Conservation (phyloP, 2,888 invertebrate genomes). For the Camponotus fellah region DNA sequence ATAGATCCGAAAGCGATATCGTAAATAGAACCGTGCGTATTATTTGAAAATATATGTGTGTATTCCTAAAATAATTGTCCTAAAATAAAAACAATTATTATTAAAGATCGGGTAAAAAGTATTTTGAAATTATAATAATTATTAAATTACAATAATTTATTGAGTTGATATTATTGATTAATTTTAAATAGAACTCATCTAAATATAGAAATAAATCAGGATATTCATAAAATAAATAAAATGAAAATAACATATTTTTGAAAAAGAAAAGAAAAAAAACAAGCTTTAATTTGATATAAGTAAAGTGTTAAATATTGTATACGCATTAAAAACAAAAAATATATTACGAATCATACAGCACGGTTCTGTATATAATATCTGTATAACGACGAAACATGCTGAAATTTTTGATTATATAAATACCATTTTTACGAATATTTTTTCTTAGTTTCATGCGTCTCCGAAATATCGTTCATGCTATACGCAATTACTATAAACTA, state of each 20-base stretch:
- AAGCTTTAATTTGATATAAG: not conserved
- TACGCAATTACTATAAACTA: conserved; percentile 28
- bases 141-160: not conserved
- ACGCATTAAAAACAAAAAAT: not conserved
- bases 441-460: conserved; percentile 29
- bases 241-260: not conserved
- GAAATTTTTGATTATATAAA: not conserved
- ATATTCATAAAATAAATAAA: not conserved
- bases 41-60: not conserved
- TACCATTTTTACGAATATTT: not conserved
- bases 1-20: not conserved
- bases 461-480: conserved; percentile 29
- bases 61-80: not conserved
- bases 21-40: not conserved
- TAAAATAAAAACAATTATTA: conserved; percentile 8
- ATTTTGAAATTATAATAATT: not conserved
- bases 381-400: conserved; percentile 15
- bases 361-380: not conserved
- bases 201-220: not conserved
- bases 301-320: not conserved
- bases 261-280: not conserved
- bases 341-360: not conserved
- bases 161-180: not conserved
- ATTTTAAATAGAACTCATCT: not conserved
- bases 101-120: not conserved